These are phyloP conservation scores for Euzophera pinguis DNA, from an alignment of 2,888 invertebrate genomes.

Conservation along the genomic window DNA sequence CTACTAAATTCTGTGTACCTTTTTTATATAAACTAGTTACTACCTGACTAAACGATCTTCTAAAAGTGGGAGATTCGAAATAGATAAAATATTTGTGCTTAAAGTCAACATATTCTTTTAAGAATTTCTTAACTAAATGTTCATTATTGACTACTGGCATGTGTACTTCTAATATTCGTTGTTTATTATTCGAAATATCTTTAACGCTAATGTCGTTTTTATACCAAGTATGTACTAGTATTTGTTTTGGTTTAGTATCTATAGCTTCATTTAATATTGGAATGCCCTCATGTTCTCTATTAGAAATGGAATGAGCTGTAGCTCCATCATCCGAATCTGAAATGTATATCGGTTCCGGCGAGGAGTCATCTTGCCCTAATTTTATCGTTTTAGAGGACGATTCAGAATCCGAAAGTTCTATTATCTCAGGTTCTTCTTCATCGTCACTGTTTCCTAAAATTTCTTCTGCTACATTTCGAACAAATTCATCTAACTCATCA, in stretches of 20 bases:
- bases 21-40: background rate
- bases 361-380: background rate
- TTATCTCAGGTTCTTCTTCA: background rate
- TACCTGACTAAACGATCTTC: background rate
- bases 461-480: background rate
- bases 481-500: background rate
- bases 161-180: slow-evolving; percentile 27
- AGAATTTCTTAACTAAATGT: background rate
- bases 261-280: slow-evolving; percentile 32
- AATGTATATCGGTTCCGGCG: background rate
- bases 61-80: background rate
- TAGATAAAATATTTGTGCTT: background rate
- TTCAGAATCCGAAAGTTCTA: slow-evolving; percentile 1
- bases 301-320: background rate
- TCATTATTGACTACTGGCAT: background rate
- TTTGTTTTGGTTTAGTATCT: slow-evolving; percentile 33
- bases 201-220: slow-evolving; percentile 21
- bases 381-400: background rate
- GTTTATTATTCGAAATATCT: slow-evolving; percentile 24
- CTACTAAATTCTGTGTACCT: background rate
- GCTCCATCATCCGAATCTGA: background rate
- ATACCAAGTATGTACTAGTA: slow-evolving; percentile 23
- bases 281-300: slow-evolving; percentile 18
- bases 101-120: background rate
- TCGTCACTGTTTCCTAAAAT: background rate